Evolutionary conservation across 2,797 vertebrate species (phyloP).

Genomic region (Anniella stebbinsi): DNA sequence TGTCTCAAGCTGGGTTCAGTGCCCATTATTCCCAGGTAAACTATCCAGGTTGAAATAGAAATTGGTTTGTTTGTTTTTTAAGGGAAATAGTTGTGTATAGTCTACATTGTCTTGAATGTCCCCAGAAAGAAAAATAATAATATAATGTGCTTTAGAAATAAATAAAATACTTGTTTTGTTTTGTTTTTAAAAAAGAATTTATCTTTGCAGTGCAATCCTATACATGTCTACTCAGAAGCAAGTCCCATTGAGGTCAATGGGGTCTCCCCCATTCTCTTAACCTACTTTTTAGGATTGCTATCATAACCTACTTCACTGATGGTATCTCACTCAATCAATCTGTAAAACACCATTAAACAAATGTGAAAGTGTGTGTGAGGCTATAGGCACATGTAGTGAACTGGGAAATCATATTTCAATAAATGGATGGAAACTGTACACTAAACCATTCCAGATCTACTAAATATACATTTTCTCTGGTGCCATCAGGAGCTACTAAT

Average conservation of each 20-base stretch:
- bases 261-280: too few relatives aligned
- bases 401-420: neutral
- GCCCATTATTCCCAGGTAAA: constrained; percentile 91
- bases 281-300: too few relatives aligned
- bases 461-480: too few relatives aligned
- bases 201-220: neutral
- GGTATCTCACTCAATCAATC: neutral
- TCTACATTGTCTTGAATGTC: neutral
- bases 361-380: neutral
- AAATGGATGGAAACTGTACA: neutral
- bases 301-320: neutral
- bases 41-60: constrained; percentile 2
- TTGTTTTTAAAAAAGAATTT: too few relatives aligned
- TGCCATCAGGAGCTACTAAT: neutral
- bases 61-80: constrained; percentile 17
- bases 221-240: neutral
- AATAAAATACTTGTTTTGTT: neutral
- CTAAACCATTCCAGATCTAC: neutral
- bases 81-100: neutral
- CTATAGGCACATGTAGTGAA: neutral
- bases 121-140: neutral
- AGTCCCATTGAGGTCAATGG: neutral
- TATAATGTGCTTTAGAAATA: neutral
- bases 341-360: neutral
- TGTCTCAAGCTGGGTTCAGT: constrained; percentile 97